Evolutionary conservation across 2,113 vertebrate species (phyloP).

Genomic region (Ancistrus triradiatus): DNA sequence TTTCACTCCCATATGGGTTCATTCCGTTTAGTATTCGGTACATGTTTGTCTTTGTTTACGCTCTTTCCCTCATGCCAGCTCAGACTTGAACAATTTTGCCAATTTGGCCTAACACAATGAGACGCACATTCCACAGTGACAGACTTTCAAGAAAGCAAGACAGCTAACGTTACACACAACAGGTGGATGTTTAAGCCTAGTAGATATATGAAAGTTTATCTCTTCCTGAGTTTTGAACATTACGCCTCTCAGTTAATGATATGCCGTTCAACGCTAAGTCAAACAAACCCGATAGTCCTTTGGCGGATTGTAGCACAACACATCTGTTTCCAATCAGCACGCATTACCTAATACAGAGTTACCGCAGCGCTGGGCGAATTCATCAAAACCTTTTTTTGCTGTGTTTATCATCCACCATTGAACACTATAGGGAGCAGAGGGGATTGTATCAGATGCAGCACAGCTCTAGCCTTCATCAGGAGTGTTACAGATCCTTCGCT

Average conservation of each 20-base stretch:
- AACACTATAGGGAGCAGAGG: conserved; percentile 26
- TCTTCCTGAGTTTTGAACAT: not conserved
- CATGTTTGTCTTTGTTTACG: conserved; percentile 6
- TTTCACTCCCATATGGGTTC: conserved; percentile 29
- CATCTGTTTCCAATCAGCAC: conserved; percentile 38
- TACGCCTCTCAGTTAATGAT: conserved; percentile 17
- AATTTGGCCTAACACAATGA: conserved; percentile 10
- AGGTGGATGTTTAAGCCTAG: not conserved
- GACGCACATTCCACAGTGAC: not conserved
- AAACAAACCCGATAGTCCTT: conserved; percentile 33
- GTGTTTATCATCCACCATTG: conserved; percentile 35
- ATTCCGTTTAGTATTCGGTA: conserved; percentile 23
- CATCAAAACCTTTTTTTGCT: conserved; percentile 43
- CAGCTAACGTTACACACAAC: conserved; percentile 6
- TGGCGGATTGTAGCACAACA: conserved; percentile 22
- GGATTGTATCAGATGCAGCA: conserved; percentile 43
- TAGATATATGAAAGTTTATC: not conserved
- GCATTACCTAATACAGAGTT: conserved; percentile 39
- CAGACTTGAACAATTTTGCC: conserved; percentile 10
- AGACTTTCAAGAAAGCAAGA: conserved; percentile 16
- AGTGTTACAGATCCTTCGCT: conserved; percentile 52
- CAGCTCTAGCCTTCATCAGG: conserved; percentile 55
- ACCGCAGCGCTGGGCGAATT: conserved; percentile 25
- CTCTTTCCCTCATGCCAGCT: conserved; percentile 24
- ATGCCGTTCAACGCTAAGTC: conserved; percentile 16